Conservation (phyloP, 2,113 vertebrate genomes). For the Platichthys stellatus region DNA sequence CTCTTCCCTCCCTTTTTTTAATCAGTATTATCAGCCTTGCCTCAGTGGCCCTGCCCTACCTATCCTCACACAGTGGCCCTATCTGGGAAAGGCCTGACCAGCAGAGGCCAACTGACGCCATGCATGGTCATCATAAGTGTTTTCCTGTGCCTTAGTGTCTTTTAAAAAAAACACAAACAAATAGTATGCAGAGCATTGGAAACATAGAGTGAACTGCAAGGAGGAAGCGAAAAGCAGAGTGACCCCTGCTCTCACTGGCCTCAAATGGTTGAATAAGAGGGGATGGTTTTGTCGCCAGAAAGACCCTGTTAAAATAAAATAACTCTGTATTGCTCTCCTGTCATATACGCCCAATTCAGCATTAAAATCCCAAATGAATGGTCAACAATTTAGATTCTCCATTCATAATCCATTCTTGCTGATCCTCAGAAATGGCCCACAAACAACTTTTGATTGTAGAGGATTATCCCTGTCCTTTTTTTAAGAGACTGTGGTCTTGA, state of each 20-base stretch:
- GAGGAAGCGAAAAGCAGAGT: background rate
- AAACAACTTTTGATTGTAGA: too few species aligned
- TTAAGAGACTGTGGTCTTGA: constrained; percentile 4
- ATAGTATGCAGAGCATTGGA: background rate
- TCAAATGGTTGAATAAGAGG: background rate
- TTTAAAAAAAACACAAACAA: too few species aligned
- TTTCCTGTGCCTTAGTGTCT: constrained; percentile 10
- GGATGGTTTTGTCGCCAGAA: background rate
- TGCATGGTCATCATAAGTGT: background rate
- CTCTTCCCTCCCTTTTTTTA: constrained; percentile 51
- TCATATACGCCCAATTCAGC: too few species aligned
- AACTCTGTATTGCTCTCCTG: background rate
- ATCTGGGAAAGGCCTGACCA: constrained; percentile 37
- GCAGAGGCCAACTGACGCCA: constrained; percentile 4
- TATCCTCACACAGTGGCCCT: constrained; percentile 32
- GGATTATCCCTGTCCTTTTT: background rate
- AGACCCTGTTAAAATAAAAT: background rate
- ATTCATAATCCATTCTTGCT: too few species aligned
- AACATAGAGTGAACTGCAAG: background rate
- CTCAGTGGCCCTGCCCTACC: constrained; percentile 47
- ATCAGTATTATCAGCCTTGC: constrained; percentile 44
- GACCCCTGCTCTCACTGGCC: background rate
- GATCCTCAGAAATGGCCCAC: too few species aligned
- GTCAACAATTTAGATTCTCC: too few species aligned
- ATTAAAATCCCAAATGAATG: too few species aligned